A percentile compares a stretch with the other conserved stretches of the same genome.
These are phyloP conservation scores for Heloderma charlesbogerti DNA, from an alignment of 2,113 vertebrate species.

Conservation along the genomic window DNA sequence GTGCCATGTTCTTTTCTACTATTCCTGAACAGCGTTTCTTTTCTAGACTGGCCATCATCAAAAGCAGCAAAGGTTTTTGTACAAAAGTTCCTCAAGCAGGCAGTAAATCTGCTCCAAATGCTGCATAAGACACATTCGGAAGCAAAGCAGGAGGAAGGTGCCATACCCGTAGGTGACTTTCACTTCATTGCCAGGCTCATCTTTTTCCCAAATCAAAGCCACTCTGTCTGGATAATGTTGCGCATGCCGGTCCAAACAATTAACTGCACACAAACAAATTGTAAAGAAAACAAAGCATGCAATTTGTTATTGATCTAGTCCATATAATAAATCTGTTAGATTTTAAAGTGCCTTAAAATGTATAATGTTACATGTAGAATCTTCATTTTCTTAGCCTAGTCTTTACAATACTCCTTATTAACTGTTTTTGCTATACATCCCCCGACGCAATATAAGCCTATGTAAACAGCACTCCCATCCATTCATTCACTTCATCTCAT, in stretches of 20 bases:
- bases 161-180: conserved; percentile 90
- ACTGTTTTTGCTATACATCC: background rate
- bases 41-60: background rate
- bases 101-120: background rate
- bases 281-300: conserved; percentile 16
- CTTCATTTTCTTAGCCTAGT: background rate
- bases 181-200: conserved; percentile 91
- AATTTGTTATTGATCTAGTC: background rate
- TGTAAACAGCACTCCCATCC: background rate
- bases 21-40: fast-evolving
- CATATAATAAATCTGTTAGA: background rate
- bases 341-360: background rate
- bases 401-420: background rate
- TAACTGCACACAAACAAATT: conserved; percentile 81
- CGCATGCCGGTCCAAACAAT: conserved; percentile 93
- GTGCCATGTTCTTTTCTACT: background rate
- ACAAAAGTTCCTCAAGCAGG: background rate
- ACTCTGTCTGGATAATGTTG: conserved; percentile 84
- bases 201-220: conserved; percentile 95
- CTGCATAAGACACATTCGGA: background rate
- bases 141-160: background rate
- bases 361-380: background rate
- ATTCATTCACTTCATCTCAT: background rate
- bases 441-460: background rate
- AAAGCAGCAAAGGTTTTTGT: background rate